These are phyloP conservation scores for Cebidichthys violaceus DNA, from an alignment of 2,113 vertebrate genomes.

Conservation along the genomic window DNA sequence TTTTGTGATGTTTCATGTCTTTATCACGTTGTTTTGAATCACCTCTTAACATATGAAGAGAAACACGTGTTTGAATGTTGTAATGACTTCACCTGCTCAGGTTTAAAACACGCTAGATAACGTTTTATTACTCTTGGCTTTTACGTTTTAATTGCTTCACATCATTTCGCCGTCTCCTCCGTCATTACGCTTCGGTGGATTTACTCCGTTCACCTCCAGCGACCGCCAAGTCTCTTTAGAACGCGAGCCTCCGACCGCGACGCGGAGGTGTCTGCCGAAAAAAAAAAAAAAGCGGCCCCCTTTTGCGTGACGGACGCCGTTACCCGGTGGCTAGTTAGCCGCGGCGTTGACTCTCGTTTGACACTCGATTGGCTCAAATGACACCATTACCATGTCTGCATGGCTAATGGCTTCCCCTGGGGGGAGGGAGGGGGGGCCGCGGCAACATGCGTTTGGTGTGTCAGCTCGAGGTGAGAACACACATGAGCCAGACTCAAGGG, in stretches of 20 bases:
- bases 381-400: conserved; percentile 85
- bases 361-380: conserved; percentile 83
- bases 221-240: not conserved
- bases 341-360: conserved; percentile 76
- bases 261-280: conserved; percentile 52
- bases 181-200: conserved; percentile 64
- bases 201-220: conserved; percentile 49
- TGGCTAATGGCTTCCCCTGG: conserved; percentile 82
- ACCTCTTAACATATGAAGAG: not conserved
- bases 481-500: conserved; percentile 81
- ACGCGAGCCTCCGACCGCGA: conserved; percentile 23
- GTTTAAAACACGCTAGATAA: conserved; percentile 31
- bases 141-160: conserved; percentile 71
- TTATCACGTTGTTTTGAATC: conserved; percentile 7
- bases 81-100: conserved; percentile 27
- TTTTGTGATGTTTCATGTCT: conserved; percentile 1
- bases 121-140: conserved; percentile 53
- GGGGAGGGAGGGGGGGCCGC: conserved; percentile 67
- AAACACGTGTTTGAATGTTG: conserved; percentile 28
- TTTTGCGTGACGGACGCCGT: conserved; percentile 53
- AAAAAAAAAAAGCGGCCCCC: too few relatives aligned
- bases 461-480: conserved; percentile 86
- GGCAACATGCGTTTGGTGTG: conserved; percentile 79
- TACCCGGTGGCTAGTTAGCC: conserved; percentile 74
- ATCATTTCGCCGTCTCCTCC: conserved; percentile 64